phyloP scores from a whole-genome alignment of 2,888 invertebrate genomes.

The Aspidiotus rigidus region DNA sequence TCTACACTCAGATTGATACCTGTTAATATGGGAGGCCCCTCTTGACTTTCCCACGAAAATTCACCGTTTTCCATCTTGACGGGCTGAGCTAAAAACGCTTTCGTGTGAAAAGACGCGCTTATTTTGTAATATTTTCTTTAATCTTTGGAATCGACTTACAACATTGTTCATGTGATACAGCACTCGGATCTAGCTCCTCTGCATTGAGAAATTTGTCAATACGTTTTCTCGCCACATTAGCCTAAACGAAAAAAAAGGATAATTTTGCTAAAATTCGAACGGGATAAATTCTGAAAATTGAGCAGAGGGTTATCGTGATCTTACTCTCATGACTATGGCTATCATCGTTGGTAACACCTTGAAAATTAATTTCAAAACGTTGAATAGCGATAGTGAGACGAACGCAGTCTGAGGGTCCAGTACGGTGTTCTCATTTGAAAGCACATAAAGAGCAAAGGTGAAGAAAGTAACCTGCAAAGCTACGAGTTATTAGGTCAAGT shows the following conservation, averaged over 20 bases:
- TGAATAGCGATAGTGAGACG: conserved; percentile 93
- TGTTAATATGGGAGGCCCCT: conserved; percentile 55
- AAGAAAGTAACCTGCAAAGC: conserved; percentile 51
- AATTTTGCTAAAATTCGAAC: not conserved
- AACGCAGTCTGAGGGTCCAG: conserved; percentile 86
- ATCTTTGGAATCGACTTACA: conserved; percentile 38
- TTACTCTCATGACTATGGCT: conserved; percentile 53
- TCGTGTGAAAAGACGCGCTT: not conserved
- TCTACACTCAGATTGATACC: conserved; percentile 65
- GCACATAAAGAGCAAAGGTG: conserved; percentile 80
- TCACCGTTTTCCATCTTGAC: conserved; percentile 74
- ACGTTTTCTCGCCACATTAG: conserved; percentile 49
- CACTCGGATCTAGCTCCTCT: conserved; percentile 47
- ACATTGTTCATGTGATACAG: conserved; percentile 43
- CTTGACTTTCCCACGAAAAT: conserved; percentile 69
- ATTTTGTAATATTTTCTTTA: not conserved
- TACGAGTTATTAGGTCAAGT: not conserved
- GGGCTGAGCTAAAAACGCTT: conserved; percentile 54
- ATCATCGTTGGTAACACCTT: conserved; percentile 95
- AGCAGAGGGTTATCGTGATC: conserved; percentile 58
- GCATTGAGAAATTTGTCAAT: conserved; percentile 49
- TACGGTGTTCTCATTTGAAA: conserved; percentile 71
- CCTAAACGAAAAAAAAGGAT: conserved; percentile 40
- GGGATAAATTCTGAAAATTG: too few species aligned
- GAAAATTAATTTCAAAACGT: conserved; percentile 91